Base-by-base conservation (phyloP, 2,113 vertebrate species). In the Tetrao urogallus region DNA sequence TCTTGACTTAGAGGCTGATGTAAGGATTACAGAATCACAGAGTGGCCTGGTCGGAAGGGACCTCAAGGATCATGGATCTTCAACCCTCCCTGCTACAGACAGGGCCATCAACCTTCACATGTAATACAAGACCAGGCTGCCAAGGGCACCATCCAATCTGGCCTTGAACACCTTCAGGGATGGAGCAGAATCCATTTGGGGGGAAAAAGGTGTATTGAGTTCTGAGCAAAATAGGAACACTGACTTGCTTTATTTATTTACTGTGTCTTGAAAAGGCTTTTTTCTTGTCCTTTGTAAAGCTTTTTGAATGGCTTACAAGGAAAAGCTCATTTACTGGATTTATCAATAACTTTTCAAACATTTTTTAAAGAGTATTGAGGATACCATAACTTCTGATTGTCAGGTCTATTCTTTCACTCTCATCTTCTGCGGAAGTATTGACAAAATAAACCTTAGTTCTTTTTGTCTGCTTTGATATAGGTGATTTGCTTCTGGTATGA, bases 371-470 rank as follows among this genome's bases (percentile, higher is more conserved):
- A 50, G 61, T 11, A 13, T 4, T 45, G 7, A 77, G 18, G 50
- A 34, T 73, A 80, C 38, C 25, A 34, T 36, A 63, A n/a, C 32
- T 82, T 91, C 24, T 74, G n/a, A 82, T 48, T 91, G 27, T 78
- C 25, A 47, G 13, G 8, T 50, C 47, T 86, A 8, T 45, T 76
- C 12, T 81, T 74, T 67, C 73, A 48, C 19, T 47, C n/a, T 74
- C 47, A 74, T 67, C 21, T 83, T 93, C n/a, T 83, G 57, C 36
- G 71, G 81, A 93, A 94, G 36, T 69, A 78, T 61, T 69, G 80
- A 64, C 6, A 86, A 40, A 72, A 74, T 83, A 88, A 60, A 83
- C 47, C 2, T 89, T 74, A 80, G 15, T 45, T 74, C 21, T 76
- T 78, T 67, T 13, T 70, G 57, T 47, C 38, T 67, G 13, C 18